Percentiles rank a stretch among this genome's conserved stretches.
These are phyloP conservation scores for Diphyllodes magnificus DNA, from an alignment of 2,113 vertebrate genomes.

Conservation along the genomic window DNA sequence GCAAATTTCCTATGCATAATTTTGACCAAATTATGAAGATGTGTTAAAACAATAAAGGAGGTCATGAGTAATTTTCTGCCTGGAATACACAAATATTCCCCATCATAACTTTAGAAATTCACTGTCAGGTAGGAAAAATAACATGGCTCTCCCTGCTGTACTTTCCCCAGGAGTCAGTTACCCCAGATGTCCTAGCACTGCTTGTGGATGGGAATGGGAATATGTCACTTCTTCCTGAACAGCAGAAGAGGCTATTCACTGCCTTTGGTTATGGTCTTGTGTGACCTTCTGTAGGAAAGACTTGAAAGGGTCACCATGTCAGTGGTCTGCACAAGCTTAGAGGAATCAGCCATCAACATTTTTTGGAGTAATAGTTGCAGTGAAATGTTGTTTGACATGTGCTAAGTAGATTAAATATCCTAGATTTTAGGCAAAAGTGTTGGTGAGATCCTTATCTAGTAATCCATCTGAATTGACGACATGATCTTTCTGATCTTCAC, in stretches of 20 bases:
- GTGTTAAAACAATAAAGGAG: neutral
- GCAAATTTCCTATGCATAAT: neutral
- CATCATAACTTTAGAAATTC: neutral
- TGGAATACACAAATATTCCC: neutral
- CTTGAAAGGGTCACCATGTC: neutral
- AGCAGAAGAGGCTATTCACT: too few relatives aligned
- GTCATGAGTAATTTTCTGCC: neutral
- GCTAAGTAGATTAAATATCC: neutral
- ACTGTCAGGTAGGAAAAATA: neutral
- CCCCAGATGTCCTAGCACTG: too few relatives aligned
- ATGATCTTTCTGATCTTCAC: neutral
- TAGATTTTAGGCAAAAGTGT: neutral
- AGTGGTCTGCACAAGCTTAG: accelerated
- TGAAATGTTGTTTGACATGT: neutral
- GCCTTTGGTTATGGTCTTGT: neutral
- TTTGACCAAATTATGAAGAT: neutral
- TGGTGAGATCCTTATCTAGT: neutral
- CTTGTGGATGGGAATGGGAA: accelerated
- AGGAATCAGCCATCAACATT: neutral
- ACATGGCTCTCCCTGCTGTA: neutral
- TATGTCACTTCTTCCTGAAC: accelerated
- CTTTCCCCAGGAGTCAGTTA: neutral
- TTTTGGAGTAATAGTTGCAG: neutral
- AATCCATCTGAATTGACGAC: neutral
- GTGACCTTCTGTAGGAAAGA: neutral